phyloP scores from a whole-genome alignment of 2,113 vertebrate species.

The Xyrauchen texanus region DNA sequence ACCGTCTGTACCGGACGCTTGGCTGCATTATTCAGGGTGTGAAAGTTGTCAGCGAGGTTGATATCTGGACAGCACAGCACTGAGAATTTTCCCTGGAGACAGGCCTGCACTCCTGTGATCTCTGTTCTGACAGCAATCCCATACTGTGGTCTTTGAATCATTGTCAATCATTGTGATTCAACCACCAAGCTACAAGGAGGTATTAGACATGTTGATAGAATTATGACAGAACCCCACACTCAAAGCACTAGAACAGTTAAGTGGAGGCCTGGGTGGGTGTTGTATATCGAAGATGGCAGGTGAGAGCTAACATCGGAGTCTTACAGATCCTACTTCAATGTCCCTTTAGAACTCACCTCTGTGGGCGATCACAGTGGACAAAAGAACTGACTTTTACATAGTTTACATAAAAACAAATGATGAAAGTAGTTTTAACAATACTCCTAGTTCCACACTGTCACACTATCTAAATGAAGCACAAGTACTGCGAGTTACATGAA shows the following conservation, averaged over 20 bases:
- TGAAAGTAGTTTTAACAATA: not conserved
- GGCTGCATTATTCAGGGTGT: not conserved
- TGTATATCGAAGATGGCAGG: conserved; percentile 1
- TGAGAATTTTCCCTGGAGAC: not conserved
- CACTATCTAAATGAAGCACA: no score
- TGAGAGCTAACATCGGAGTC: not conserved
- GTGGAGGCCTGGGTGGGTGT: conserved; percentile 25
- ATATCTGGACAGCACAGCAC: conserved; percentile 2
- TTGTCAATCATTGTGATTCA: conserved; percentile 19
- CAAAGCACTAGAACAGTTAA: conserved; percentile 16
- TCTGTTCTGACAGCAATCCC: conserved; percentile 20
- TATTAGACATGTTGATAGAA: conserved; percentile 31
- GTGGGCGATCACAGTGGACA: no score
- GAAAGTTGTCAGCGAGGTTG: not conserved
- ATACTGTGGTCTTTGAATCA: conserved; percentile 13
- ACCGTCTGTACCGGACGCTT: not conserved
- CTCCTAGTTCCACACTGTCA: not conserved
- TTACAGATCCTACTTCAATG: not conserved
- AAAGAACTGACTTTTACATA: no score
- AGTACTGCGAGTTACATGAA: no score
- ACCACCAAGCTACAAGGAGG: conserved; percentile 22
- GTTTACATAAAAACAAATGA: conserved; percentile 28
- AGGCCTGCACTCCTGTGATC: conserved; percentile 1
- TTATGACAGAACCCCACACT: conserved; percentile 27
- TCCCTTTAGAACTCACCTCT: no score